These are phyloP conservation scores for Augiades crinisus DNA, from an alignment of 2,888 invertebrate genomes.

Conservation along the genomic window DNA sequence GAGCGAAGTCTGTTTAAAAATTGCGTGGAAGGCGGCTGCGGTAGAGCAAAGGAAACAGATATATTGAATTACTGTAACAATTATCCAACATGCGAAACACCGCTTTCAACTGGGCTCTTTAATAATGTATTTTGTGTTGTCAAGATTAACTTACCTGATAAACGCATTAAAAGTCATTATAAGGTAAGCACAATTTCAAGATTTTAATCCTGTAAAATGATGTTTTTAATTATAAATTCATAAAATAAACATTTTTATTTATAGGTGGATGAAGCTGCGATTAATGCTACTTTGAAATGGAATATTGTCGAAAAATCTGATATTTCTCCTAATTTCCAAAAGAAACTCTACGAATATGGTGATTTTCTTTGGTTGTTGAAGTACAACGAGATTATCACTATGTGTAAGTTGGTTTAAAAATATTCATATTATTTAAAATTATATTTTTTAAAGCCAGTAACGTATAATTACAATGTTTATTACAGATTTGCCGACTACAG, in stretches of 20 bases:
- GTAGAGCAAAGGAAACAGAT: not conserved
- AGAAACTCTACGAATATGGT: conserved; percentile 46
- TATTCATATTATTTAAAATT: not conserved
- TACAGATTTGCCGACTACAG: conserved; percentile 58
- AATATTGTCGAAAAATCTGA: conserved; percentile 37
- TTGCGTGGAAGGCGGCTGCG: conserved; percentile 64
- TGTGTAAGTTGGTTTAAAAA: no score
- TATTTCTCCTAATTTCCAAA: conserved; percentile 42
- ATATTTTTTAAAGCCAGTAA: no score
- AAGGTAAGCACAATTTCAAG: conserved; percentile 38
- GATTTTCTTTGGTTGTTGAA: conserved; percentile 60
- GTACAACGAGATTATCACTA: conserved; percentile 50
- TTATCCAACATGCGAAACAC: conserved; percentile 32
- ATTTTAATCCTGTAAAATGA: not conserved
- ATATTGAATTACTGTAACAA: conserved; percentile 1
- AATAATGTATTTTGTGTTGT: conserved; percentile 62
- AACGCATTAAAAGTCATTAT: conserved; percentile 38
- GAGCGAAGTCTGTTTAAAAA: conserved; percentile 82
- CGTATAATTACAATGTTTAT: conserved; percentile 32
- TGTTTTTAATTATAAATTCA: not conserved
- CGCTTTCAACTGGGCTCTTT: conserved; percentile 34
- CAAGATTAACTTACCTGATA: conserved; percentile 62
- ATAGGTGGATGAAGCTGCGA: conserved; percentile 40
- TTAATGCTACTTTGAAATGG: conserved; percentile 47
- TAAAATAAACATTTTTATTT: conserved; percentile 28